Percentiles rank a stretch among this genome's conserved stretches.
These are phyloP conservation scores for Chloropsis hardwickii DNA, from an alignment of 2,113 vertebrate genomes.

Conservation along the genomic window DNA sequence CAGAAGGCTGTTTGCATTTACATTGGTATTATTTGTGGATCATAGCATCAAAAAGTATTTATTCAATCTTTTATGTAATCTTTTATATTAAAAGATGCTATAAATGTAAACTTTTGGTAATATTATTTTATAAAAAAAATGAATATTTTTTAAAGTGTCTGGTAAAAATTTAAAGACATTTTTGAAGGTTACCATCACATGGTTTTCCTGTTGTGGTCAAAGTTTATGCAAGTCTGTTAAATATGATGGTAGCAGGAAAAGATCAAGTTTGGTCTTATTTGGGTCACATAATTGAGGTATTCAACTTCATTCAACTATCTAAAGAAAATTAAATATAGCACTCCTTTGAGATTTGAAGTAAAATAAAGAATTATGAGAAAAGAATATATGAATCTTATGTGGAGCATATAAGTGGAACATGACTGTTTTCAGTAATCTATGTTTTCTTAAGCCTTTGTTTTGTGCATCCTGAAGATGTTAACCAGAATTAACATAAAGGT, in stretches of 20 bases:
- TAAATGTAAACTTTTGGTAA: neutral
- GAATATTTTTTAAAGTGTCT: neutral
- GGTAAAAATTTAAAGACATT: neutral
- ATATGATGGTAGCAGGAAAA: neutral
- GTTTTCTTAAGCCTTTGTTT: neutral
- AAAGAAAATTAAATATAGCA: neutral
- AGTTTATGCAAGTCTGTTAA: neutral
- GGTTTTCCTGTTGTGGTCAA: neutral
- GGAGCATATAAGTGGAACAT: neutral
- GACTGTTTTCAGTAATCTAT: neutral
- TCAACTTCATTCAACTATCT: neutral
- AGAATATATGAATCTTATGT: neutral
- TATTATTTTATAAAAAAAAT: neutral
- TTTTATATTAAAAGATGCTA: neutral
- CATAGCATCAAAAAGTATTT: neutral
- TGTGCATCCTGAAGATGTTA: neutral
- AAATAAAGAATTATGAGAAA: neutral
- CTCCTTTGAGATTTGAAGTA: neutral
- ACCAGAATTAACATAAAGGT: neutral
- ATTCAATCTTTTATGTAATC: neutral
- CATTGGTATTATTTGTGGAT: neutral
- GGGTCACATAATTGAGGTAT: neutral
- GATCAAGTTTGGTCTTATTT: neutral
- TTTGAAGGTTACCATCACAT: neutral
- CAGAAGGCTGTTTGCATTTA: neutral